These are phyloP conservation scores for Agapornis canus DNA, from an alignment of 2,797 vertebrate genomes.

Conservation along the genomic window DNA sequence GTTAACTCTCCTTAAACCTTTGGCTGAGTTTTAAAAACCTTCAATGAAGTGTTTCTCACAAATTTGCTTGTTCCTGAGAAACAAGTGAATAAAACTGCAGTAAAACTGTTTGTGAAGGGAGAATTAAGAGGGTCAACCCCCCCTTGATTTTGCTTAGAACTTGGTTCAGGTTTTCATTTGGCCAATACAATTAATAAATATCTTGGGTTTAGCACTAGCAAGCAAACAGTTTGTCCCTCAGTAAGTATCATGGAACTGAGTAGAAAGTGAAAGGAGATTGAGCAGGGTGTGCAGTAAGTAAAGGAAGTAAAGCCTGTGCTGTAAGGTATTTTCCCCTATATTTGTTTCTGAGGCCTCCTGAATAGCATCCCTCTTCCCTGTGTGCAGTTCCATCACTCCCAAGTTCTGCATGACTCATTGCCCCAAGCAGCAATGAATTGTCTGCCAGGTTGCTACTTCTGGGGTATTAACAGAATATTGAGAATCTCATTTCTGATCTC, in stretches of 20 bases:
- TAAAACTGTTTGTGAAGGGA: background rate
- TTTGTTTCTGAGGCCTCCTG: background rate
- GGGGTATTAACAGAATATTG: slow-evolving; percentile 53
- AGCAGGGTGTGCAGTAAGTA: background rate
- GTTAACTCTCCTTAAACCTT: background rate
- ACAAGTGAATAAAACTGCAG: background rate
- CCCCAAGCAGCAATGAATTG: slow-evolving; percentile 42
- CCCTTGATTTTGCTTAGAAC: background rate
- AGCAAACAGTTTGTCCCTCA: background rate
- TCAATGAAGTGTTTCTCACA: background rate
- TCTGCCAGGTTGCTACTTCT: slow-evolving; percentile 45
- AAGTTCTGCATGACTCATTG: slow-evolving; percentile 27
- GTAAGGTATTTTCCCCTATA: background rate
- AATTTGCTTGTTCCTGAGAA: background rate
- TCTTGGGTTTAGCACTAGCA: background rate
- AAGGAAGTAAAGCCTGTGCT: background rate
- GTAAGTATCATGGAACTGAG: background rate
- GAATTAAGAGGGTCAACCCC: background rate
- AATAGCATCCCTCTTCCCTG: background rate
- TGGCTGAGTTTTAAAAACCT: background rate
- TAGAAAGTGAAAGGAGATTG: background rate
- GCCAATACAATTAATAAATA: background rate
- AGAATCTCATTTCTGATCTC: slow-evolving; percentile 53
- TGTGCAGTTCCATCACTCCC: background rate
- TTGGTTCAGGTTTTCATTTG: background rate